Evolutionary conservation across 2,888 invertebrate genomes (phyloP).

Genomic region (Conchocele bisecta): DNA sequence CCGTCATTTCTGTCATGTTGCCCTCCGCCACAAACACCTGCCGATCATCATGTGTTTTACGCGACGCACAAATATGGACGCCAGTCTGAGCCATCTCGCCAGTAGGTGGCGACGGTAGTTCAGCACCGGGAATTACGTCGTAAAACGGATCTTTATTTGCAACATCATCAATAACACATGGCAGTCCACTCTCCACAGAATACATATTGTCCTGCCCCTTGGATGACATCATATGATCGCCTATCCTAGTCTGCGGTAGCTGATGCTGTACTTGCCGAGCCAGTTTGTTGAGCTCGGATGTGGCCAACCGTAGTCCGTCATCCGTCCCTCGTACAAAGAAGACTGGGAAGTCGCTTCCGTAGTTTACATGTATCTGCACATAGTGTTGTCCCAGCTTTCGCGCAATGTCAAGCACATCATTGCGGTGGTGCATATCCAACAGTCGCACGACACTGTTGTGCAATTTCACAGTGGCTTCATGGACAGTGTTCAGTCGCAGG

Average conservation of each 20-base stretch:
- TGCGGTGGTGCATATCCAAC: neutral
- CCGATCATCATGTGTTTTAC: constrained; percentile 24
- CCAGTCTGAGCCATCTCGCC: no score
- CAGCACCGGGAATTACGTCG: no score
- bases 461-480: neutral
- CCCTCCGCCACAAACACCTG: constrained; percentile 32
- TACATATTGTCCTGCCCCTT: constrained; percentile 1
- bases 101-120: no score
- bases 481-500: neutral
- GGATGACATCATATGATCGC: neutral
- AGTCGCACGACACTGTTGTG: neutral
- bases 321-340: neutral
- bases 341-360: no score
- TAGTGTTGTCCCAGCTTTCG: neutral
- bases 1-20: constrained; percentile 37
- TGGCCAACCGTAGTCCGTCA: neutral
- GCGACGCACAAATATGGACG: constrained; percentile 11
- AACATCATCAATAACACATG: no score
- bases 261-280: neutral
- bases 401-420: neutral
- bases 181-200: constrained; percentile 1
- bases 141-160: no score
- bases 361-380: neutral
- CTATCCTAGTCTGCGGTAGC: neutral
- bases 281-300: neutral